Conservation (phyloP, 2,888 invertebrate genomes). For the Luperina nickerlii region DNA sequence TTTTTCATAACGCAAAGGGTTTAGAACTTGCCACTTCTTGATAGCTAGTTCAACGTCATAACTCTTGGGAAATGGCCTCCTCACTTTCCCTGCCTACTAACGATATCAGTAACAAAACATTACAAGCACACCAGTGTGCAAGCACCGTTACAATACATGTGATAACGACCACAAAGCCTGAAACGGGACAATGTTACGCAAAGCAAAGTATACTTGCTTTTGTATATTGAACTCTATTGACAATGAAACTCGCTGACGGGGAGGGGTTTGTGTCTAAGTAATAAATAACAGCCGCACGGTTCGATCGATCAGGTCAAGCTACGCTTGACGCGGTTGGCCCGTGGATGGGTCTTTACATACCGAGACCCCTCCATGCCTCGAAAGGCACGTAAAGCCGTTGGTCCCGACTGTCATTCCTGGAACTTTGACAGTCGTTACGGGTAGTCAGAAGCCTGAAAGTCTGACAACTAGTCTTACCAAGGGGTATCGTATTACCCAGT, state of each 20-base stretch:
- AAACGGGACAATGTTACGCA: conserved; percentile 48
- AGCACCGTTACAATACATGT: conserved; percentile 33
- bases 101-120: conserved; percentile 23
- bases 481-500: no score
- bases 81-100: neutral
- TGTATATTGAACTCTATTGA: conserved; percentile 40
- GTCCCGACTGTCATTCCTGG: no score
- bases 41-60: neutral
- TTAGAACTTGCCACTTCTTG: neutral
- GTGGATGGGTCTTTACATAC: no score
- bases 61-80: neutral
- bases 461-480: no score
- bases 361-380: no score
- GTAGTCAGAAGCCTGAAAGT: no score
- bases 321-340: no score
- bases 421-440: no score
- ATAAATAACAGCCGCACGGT: no score
- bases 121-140: conserved; percentile 12
- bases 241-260: neutral
- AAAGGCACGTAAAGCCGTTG: no score
- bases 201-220: neutral
- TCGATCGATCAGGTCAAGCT: no score
- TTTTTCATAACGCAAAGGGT: neutral
- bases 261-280: no score
- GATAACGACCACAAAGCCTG: conserved; percentile 30